Evolutionary conservation across 1,140 invertebrate species (phyloP).

Genomic region (Sycophaga agraensis): DNA sequence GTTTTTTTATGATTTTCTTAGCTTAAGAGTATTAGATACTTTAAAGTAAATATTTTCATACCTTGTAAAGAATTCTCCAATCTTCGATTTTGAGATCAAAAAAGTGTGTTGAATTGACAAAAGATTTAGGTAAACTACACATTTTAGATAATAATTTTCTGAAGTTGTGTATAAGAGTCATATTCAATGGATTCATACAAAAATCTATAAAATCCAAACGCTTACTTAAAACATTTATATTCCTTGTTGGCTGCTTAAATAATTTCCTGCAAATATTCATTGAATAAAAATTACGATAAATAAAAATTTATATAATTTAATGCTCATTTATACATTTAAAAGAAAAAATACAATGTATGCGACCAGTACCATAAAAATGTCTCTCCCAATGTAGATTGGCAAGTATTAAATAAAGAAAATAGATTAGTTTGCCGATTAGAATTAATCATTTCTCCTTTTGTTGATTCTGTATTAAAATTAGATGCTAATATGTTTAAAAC

Average conservation of each 20-base stretch:
- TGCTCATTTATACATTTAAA: not conserved
- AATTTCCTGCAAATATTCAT: constrained; percentile 1
- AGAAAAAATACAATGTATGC: not conserved
- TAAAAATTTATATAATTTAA: not conserved
- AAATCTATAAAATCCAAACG: constrained; percentile 12
- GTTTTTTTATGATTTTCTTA: too few relatives aligned
- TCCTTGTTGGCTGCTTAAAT: constrained; percentile 2
- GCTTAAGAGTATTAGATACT: not conserved
- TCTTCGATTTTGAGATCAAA: not conserved
- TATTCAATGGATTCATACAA: constrained; percentile 4
- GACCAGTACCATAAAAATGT: constrained; percentile 57
- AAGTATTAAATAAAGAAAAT: constrained; percentile 68
- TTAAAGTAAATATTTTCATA: not conserved
- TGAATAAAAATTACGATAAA: not conserved
- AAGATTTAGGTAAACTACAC: not conserved
- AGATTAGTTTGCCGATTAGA: too few relatives aligned
- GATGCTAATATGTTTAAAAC: constrained; percentile 68
- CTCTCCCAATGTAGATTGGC: constrained; percentile 65
- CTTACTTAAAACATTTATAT: not conserved
- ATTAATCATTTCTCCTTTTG: too few relatives aligned
- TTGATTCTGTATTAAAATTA: not conserved
- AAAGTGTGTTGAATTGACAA: not conserved
- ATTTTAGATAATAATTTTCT: not conserved
- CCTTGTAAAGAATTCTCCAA: constrained; percentile 6
- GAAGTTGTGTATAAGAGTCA: not conserved